These are phyloP conservation scores for Tipula vernalis DNA, from an alignment of 2,888 invertebrate genomes.

Conservation along the genomic window DNA sequence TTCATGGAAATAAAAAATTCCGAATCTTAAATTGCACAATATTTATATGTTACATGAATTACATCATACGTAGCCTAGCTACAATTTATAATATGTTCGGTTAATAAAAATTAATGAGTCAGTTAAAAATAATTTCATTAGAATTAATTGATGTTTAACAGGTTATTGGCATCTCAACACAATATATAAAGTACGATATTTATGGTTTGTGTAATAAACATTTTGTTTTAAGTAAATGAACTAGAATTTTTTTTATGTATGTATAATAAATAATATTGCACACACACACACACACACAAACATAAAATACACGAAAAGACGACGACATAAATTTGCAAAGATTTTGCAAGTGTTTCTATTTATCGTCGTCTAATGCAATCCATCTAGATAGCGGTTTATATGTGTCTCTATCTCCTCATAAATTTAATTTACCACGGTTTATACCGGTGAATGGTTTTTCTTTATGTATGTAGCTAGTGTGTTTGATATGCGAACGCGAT, in stretches of 20 bases:
- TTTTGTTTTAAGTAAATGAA: neutral
- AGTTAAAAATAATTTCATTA: neutral
- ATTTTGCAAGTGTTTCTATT: neutral
- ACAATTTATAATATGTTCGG: neutral
- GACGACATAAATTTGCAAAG: neutral
- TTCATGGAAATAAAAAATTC: neutral
- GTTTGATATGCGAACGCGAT: neutral
- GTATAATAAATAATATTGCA: neutral
- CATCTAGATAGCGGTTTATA: neutral
- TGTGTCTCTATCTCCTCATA: neutral
- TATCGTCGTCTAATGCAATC: neutral
- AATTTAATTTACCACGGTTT: neutral
- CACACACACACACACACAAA: neutral
- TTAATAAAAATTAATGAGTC: neutral
- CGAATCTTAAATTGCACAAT: neutral
- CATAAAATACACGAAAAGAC: neutral
- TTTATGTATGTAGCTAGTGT: neutral
- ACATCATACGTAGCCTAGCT: neutral
- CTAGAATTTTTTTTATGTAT: neutral
- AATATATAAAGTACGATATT: neutral
- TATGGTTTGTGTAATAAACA: neutral
- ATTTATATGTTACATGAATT: neutral
- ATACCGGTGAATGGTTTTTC: neutral
- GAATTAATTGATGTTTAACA: conserved; percentile 4
- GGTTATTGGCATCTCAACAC: neutral